Conservation (phyloP, 2,888 invertebrate species). For the Cylindroiulus punctatus region DNA sequence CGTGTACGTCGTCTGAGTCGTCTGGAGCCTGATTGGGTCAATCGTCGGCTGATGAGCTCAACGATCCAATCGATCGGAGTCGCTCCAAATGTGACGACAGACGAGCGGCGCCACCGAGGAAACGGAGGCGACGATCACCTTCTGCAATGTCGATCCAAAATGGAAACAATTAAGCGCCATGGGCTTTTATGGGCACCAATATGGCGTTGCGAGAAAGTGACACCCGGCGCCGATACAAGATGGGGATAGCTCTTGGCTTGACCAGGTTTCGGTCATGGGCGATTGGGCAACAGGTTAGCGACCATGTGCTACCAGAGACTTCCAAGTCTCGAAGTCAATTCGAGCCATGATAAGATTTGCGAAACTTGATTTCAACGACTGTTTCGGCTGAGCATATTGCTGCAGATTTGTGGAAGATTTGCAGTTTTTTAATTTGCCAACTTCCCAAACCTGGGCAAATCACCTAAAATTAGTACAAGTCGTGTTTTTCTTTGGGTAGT, state of each 20-base stretch:
- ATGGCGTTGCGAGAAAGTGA: background rate
- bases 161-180: background rate
- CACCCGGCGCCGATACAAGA: background rate
- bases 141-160: slow-evolving; percentile 35
- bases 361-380: too few species aligned
- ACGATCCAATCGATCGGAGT: slow-evolving; percentile 43
- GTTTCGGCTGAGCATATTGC: too few species aligned
- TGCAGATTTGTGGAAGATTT: too few species aligned
- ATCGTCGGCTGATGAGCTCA: slow-evolving; percentile 37
- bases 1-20: too few species aligned
- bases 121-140: slow-evolving; percentile 25
- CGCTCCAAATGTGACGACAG: slow-evolving; percentile 23
- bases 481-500: too few species aligned
- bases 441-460: too few species aligned
- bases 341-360: too few species aligned
- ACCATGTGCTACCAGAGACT: too few species aligned
- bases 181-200: background rate
- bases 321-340: too few species aligned
- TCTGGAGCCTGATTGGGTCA: slow-evolving; percentile 45
- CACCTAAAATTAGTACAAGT: too few species aligned
- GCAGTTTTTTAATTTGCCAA: too few species aligned
- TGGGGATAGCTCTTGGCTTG: background rate
- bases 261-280: background rate
- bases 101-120: background rate
- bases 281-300: background rate